Base-by-base conservation (phyloP, 2,888 invertebrate species). In the Tricholauxania praeusta region DNA sequence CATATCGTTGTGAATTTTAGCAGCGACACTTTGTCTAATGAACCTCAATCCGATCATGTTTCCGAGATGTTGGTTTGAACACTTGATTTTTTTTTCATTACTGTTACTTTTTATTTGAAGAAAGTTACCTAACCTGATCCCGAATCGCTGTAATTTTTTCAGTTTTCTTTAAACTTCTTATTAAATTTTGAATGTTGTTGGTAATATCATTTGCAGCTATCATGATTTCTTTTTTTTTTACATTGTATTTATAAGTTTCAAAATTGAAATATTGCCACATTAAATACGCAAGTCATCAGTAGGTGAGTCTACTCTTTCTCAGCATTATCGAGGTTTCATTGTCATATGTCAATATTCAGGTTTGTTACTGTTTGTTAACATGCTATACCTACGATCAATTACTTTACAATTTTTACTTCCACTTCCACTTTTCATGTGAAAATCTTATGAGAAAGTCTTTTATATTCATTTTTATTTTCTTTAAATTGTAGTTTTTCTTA, bases 121-220 rank as follows among this genome's bases (percentile, higher is more conserved):
- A 76, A 76, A 76, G 76, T 73, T 73, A 59, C 73, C 51, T 59
- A 60, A 76, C 76, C 72, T 28, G 74, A 72, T 74, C 74, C 48
- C 63, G 70, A 72, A 39, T 72, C 19, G 28, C 52, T 22, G 19
- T 3, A n/a, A 10, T 47, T 19, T 57, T 59, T 68, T 39, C 8
- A 28, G 28, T 19, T 10, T 59, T 59, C 57, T 10, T 39, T 39
- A 49, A 19, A 64, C n/a, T 48, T n/a, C 49, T 49, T 57, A 51
- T 49, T 59, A 14, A 48, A 28, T 51, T 47, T 14, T 15, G 12
- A 51, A 65, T 15, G 22, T 3, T 57, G 15, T 28, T 28, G 28
- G 14, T 28, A 57, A 57, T 57, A 19, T 22, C 22, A 28, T 10
- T 39, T 22, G 6, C 57, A 57, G 39, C 2, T 39, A 39, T 39